A percentile compares a stretch with the other conserved stretches of the same genome.
phyloP scores from a whole-genome alignment of 2,888 invertebrate species.

The Brachypalpus laphriformis region DNA sequence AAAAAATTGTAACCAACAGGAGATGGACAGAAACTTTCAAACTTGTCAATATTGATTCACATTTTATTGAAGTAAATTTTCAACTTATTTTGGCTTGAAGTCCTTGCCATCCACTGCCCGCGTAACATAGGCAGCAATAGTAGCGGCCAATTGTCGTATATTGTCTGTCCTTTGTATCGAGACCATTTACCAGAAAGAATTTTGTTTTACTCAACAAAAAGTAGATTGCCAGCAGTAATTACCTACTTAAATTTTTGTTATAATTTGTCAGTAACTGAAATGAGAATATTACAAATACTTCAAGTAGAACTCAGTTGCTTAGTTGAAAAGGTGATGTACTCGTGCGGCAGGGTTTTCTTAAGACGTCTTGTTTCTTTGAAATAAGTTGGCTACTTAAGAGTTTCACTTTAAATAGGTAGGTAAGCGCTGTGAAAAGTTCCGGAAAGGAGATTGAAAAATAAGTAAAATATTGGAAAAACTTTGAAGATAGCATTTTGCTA shows the following conservation, averaged over 20 bases:
- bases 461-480: no score
- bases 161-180: not conserved
- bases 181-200: not conserved
- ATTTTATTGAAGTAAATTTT: constrained; percentile 5
- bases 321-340: not conserved
- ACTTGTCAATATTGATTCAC: constrained; percentile 9
- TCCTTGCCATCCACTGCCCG: not conserved
- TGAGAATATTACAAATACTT: not conserved
- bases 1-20: not conserved
- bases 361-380: not conserved
- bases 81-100: not conserved
- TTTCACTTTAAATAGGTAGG: not conserved
- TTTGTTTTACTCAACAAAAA: no score
- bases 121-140: not conserved
- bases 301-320: not conserved
- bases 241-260: no score
- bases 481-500: no score
- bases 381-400: not conserved
- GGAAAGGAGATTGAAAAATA: no score
- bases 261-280: not conserved
- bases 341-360: not conserved
- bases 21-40: not conserved
- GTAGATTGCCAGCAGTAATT: not conserved
- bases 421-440: no score
- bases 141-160: not conserved